Evolutionary conservation across 1,140 invertebrate species (phyloP).

Genomic region (Zophobas atratus): DNA sequence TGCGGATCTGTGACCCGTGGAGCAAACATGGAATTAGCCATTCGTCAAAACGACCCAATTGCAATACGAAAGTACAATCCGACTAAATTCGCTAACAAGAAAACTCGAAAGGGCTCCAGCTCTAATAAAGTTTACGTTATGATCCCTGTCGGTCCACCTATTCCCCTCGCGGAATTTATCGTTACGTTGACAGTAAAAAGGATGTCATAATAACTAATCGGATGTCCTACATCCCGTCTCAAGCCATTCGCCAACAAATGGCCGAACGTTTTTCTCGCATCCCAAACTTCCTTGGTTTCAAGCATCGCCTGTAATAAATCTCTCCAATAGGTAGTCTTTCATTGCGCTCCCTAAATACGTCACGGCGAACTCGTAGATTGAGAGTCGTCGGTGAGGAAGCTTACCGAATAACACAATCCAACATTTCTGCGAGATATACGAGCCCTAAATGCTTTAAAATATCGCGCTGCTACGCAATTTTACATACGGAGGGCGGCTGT

Average conservation of each 20-base stretch:
- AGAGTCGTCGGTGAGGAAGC: slow-evolving; percentile 1
- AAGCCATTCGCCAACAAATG: neutral
- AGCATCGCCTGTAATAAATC: neutral
- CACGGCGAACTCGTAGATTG: neutral
- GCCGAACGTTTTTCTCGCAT: neutral
- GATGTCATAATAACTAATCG: slow-evolving; percentile 27
- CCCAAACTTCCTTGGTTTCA: neutral
- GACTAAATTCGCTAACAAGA: no score
- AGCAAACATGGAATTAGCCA: no score
- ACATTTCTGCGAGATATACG: slow-evolving; percentile 27
- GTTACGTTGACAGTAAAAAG: slow-evolving; percentile 2
- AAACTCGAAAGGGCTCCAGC: no score
- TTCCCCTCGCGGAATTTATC: no score
- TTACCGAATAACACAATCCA: slow-evolving; percentile 31
- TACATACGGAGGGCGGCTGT: slow-evolving; percentile 60
- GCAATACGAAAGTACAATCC: no score
- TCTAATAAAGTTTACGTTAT: no score
- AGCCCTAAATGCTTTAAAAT: slow-evolving; percentile 53
- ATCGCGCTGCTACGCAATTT: slow-evolving; percentile 59
- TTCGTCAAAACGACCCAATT: no score
- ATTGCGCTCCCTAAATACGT: slow-evolving; percentile 10
- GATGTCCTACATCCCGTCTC: neutral
- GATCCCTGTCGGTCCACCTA: no score
- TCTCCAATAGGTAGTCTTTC: neutral
- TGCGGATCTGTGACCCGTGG: no score